Conservation (phyloP, 1,140 invertebrate genomes). For the Drosophila kurseongensis region DNA sequence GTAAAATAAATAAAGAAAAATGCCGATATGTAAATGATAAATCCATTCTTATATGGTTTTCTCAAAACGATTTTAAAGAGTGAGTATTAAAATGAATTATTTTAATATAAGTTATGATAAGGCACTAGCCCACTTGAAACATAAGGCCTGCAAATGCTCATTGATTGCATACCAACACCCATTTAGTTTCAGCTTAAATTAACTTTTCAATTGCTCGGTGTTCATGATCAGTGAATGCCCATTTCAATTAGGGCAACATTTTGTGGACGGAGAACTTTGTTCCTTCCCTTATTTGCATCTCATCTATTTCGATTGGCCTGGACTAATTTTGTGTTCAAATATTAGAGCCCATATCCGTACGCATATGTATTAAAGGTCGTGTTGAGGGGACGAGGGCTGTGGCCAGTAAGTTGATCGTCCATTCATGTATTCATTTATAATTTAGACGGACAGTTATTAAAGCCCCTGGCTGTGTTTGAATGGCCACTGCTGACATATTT, state of each 20-base stretch:
- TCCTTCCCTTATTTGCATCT: constrained; percentile 6
- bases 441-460: constrained; percentile 51
- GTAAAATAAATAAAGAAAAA: too few species aligned
- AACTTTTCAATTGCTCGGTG: too few species aligned
- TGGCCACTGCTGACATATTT: constrained; percentile 39
- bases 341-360: not conserved
- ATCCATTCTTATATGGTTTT: too few species aligned
- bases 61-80: too few species aligned
- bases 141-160: too few species aligned
- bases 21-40: too few species aligned
- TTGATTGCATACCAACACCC: too few species aligned
- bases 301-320: constrained; percentile 4
- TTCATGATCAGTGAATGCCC: constrained; percentile 9
- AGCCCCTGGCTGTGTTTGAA: constrained; percentile 32
- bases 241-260: constrained; percentile 47
- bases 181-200: too few species aligned
- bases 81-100: too few species aligned
- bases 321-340: constrained; percentile 7
- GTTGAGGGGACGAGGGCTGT: not conserved
- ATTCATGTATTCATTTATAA: constrained; percentile 54
- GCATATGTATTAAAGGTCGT: not conserved
- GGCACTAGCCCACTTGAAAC: too few species aligned
- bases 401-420: constrained; percentile 29
- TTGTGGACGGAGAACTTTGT: not conserved
- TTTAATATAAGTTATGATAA: too few species aligned